These are phyloP conservation scores for Mirounga angustirostris DNA, from an alignment of 2,113 vertebrate species.

Conservation along the genomic window DNA sequence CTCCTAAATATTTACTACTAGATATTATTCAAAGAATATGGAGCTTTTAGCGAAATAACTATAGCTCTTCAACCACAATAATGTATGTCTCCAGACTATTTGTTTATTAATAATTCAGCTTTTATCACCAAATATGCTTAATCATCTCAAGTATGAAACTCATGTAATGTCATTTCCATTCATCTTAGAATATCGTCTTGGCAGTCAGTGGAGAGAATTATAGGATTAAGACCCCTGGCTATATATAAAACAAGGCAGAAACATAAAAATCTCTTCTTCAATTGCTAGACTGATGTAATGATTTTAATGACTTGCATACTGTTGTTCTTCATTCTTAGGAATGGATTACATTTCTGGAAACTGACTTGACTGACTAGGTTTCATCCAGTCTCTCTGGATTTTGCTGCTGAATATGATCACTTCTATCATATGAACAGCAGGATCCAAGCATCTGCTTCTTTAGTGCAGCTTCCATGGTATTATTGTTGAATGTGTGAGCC, in stretches of 20 bases:
- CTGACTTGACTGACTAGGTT: conserved; percentile 44
- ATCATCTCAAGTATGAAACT: conserved; percentile 56
- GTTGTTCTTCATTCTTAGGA: conserved; percentile 45
- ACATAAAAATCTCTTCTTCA: conserved; percentile 54
- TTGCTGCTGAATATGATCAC: neutral
- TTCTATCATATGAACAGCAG: conserved; percentile 10
- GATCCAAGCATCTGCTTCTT: conserved; percentile 40
- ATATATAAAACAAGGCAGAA: conserved; percentile 60
- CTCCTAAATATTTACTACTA: conserved; percentile 12
- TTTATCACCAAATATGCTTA: conserved; percentile 41
- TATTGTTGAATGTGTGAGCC: conserved; percentile 49
- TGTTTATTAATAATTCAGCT: conserved; percentile 46
- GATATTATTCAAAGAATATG: conserved; percentile 25
- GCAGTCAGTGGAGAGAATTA: conserved; percentile 58
- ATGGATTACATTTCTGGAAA: conserved; percentile 65
- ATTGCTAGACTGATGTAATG: conserved; percentile 56
- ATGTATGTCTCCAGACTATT: neutral
- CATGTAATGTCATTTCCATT: conserved; percentile 33
- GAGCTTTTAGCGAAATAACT: neutral
- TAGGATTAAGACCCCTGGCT: conserved; percentile 54
- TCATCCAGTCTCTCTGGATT: conserved; percentile 35
- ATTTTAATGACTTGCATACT: conserved; percentile 67
- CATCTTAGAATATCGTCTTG: neutral
- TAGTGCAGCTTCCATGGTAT: neutral
- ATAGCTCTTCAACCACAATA: neutral